A percentile compares a stretch with the other conserved stretches of the same genome.
Conservation (phyloP, 1,140 invertebrate species). For the Goniozus legneri region DNA sequence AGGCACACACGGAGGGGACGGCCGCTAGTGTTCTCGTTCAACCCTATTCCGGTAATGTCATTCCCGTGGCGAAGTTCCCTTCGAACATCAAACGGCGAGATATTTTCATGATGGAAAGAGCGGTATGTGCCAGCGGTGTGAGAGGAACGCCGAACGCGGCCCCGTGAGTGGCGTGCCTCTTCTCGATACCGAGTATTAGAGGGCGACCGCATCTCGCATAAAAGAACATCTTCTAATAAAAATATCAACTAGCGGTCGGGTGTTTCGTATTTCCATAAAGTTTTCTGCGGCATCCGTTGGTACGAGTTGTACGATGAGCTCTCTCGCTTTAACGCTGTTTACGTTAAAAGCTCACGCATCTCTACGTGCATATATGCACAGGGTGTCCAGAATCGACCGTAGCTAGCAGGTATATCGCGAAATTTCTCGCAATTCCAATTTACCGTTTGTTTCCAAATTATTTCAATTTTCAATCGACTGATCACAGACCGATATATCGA, state of each 20-base stretch:
- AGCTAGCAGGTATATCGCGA: too few species aligned
- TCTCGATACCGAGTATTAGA: slow-evolving; percentile 7
- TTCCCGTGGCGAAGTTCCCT: slow-evolving; percentile 26
- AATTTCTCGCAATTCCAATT: too few species aligned
- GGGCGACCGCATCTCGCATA: slow-evolving; percentile 16
- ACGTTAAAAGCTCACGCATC: slow-evolving; percentile 29
- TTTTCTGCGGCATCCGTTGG: slow-evolving; percentile 14
- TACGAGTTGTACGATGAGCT: neutral
- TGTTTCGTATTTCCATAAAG: slow-evolving; percentile 38
- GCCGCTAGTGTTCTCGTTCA: neutral
- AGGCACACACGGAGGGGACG: neutral
- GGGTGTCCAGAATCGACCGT: too few species aligned
- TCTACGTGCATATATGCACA: too few species aligned
- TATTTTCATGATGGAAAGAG: slow-evolving; percentile 35
- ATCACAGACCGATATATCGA: too few species aligned
- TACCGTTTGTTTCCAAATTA: too few species aligned
- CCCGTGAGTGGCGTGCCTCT: slow-evolving; percentile 2
- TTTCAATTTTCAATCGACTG: too few species aligned
- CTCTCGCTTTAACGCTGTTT: neutral
- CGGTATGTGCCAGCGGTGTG: neutral
- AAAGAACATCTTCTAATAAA: slow-evolving; percentile 31
- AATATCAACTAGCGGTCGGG: slow-evolving; percentile 33
- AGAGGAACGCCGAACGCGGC: neutral
- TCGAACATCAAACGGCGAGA: slow-evolving; percentile 36
- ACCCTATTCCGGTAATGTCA: slow-evolving; percentile 30